Conservation (phyloP, 53 echinoderm and acorn worm species). For the Patiria pectinifera region DNA sequence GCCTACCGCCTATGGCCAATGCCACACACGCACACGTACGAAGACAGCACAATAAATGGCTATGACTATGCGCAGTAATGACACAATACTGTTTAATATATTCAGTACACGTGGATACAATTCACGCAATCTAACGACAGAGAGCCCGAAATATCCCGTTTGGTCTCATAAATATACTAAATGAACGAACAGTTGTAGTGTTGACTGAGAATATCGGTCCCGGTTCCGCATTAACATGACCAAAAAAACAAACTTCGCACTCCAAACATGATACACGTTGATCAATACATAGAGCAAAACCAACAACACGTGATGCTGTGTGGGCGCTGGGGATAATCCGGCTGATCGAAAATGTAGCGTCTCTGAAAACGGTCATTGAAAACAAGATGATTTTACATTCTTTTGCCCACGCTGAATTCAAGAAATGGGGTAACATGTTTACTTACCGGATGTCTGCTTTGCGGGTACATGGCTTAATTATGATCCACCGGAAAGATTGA, state of each 20-base stretch:
- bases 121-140: neutral
- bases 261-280: neutral
- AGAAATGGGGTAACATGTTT: neutral
- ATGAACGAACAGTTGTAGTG: neutral
- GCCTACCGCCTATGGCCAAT: neutral
- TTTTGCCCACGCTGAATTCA: neutral
- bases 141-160: neutral
- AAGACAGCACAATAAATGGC: no score
- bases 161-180: neutral
- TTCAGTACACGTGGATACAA: neutral
- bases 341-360: neutral
- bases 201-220: neutral
- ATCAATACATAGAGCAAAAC: neutral
- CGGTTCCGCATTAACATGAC: neutral
- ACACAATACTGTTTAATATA: neutral
- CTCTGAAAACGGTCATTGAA: neutral
- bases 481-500: constrained; percentile 50
- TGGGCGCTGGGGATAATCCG: neutral
- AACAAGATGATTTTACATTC: neutral
- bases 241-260: neutral
- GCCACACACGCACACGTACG: no score
- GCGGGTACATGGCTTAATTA: constrained; percentile 88
- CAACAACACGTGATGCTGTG: neutral
- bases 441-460: constrained; percentile 99
- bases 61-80: neutral